phyloP scores from a whole-genome alignment of 1,140 invertebrate genomes.

The Atta colombica region DNA sequence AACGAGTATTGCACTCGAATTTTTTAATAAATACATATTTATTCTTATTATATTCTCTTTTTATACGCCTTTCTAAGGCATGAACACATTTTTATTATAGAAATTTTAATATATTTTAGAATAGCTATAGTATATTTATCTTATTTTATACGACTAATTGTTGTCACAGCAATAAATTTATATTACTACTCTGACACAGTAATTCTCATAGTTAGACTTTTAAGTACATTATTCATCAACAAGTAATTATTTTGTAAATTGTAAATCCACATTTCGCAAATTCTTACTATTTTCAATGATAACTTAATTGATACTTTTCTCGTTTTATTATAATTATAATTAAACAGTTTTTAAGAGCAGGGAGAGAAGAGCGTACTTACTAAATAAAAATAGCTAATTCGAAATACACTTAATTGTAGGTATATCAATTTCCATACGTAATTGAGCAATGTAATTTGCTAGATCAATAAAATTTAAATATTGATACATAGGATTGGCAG shows the following conservation, averaged over 20 bases:
- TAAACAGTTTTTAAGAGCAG: background rate
- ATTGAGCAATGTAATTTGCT: slow-evolving; percentile 50
- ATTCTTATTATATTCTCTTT: slow-evolving; percentile 32
- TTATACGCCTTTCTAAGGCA: slow-evolving; percentile 6
- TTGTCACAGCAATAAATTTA: background rate
- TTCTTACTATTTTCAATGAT: background rate
- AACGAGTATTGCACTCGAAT: slow-evolving; percentile 37
- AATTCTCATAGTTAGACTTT: slow-evolving; percentile 31
- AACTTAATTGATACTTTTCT: slow-evolving; percentile 10
- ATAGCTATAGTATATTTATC: slow-evolving; percentile 2
- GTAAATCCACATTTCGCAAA: slow-evolving; percentile 6
- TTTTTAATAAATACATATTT: slow-evolving; percentile 34
- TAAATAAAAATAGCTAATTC: slow-evolving; percentile 29
- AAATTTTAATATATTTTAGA: slow-evolving; percentile 42
- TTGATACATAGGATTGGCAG: background rate
- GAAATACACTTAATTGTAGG: slow-evolving; percentile 13
- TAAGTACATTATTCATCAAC: slow-evolving; percentile 54
- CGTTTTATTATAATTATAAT: background rate
- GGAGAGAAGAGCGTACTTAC: background rate
- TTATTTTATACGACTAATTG: slow-evolving; percentile 40
- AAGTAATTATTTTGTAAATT: slow-evolving; percentile 35
- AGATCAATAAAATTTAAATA: slow-evolving; percentile 40
- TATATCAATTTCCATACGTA: slow-evolving; percentile 40
- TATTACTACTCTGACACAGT: slow-evolving; percentile 1
- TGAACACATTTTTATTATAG: slow-evolving; percentile 60